Evolutionary conservation across 2,797 vertebrate genomes (phyloP).

Genomic region (Coregonus ussuriensis): DNA sequence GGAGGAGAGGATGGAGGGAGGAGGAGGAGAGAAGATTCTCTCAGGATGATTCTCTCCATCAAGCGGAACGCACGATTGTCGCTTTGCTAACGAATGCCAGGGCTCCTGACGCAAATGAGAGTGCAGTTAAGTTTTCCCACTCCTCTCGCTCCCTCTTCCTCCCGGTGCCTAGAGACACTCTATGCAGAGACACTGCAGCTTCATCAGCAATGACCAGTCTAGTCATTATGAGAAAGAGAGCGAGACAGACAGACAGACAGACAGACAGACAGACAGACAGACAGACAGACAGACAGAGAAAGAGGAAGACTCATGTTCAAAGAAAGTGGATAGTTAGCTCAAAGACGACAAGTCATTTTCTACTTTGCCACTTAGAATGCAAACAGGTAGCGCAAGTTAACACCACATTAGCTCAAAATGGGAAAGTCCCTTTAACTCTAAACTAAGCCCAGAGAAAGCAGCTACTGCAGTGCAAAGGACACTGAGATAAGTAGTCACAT

Average conservation of each 20-base stretch:
- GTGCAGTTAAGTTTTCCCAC: not conserved
- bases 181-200: conserved; percentile 54
- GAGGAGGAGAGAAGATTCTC: conserved; percentile 6
- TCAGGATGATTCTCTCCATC: conserved; percentile 56
- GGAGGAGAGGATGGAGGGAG: conserved; percentile 7
- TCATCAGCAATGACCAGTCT: conserved; percentile 66
- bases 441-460: not conserved
- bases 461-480: not conserved
- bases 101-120: conserved; percentile 4
- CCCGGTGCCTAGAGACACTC: conserved; percentile 6
- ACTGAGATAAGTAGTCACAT: not conserved
- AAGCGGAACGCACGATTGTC: conserved; percentile 52
- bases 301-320: conserved; percentile 25
- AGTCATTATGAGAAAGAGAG: conserved; percentile 36
- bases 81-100: conserved; percentile 58
- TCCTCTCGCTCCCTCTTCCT: not conserved
- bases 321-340: too few relatives aligned
- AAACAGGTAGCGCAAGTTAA: too few relatives aligned
- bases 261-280: too few relatives aligned
- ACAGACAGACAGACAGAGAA: conserved; percentile 58
- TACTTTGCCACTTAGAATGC: too few relatives aligned
- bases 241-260: conserved; percentile 23
- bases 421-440: too few relatives aligned
- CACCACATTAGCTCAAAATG: too few relatives aligned
- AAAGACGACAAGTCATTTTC: too few relatives aligned